These are phyloP conservation scores for Zophobas atratus DNA, from an alignment of 1,140 invertebrate genomes.

Conservation along the genomic window DNA sequence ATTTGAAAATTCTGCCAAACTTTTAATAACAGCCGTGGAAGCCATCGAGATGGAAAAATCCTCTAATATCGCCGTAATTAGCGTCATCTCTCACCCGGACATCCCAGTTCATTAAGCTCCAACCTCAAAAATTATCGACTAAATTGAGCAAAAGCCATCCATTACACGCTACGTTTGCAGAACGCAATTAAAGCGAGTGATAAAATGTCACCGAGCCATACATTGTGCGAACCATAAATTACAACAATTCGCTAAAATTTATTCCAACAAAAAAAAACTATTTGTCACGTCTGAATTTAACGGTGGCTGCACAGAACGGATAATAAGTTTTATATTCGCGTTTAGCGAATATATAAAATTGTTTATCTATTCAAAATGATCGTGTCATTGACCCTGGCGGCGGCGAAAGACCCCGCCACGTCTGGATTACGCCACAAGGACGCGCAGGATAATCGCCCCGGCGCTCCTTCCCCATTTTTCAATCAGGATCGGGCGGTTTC, in stretches of 20 bases:
- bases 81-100: too few relatives aligned
- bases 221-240: slow-evolving; percentile 8
- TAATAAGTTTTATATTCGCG: slow-evolving; percentile 48
- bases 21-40: neutral
- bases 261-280: slow-evolving; percentile 27
- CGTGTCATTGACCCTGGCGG: slow-evolving; percentile 50
- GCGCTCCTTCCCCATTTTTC: neutral
- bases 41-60: neutral
- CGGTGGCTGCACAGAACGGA: slow-evolving; percentile 53
- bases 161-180: slow-evolving; percentile 5
- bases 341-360: slow-evolving; percentile 55
- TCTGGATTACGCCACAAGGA: slow-evolving; percentile 41
- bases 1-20: neutral
- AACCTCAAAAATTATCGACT: too few relatives aligned
- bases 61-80: too few relatives aligned
- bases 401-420: slow-evolving; percentile 45
- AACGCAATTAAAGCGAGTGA: neutral
- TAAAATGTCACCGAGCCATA: neutral
- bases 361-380: slow-evolving; percentile 56
- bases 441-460: slow-evolving; percentile 8
- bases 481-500: too few relatives aligned
- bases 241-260: slow-evolving; percentile 26
- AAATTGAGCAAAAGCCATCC: neutral
- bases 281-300: slow-evolving; percentile 48
- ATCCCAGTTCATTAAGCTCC: too few relatives aligned